Conservation (phyloP, 2,888 invertebrate species). For the Julus scanicus region DNA sequence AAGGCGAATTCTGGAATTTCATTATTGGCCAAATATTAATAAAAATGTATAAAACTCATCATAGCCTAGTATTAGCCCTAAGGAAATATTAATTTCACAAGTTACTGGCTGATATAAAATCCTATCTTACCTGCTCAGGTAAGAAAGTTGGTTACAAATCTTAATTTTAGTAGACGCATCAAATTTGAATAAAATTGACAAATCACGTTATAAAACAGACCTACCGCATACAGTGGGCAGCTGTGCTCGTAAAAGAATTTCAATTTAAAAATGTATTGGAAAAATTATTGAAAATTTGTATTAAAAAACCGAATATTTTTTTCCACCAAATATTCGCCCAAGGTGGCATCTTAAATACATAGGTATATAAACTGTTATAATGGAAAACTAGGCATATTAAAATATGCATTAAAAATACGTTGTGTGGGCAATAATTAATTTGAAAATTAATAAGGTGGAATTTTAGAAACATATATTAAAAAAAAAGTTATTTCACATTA, state of each 20-base stretch:
- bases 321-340: background rate
- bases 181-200: background rate
- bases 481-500: background rate
- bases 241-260: conserved; percentile 1
- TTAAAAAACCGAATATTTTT: background rate
- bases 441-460: background rate
- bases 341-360: background rate
- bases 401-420: background rate
- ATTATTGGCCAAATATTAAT: conserved; percentile 36
- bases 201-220: background rate
- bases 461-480: background rate
- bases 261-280: background rate
- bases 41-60: background rate
- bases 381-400: too few relatives aligned
- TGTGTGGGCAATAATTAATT: background rate
- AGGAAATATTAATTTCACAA: conserved; percentile 6
- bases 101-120: background rate
- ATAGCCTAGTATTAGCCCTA: background rate
- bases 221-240: background rate
- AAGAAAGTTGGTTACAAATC: background rate
- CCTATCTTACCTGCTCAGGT: background rate
- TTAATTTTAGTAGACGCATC: background rate
- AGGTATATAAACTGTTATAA: too few relatives aligned
- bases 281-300: background rate
- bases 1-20: conserved; percentile 30